These are phyloP conservation scores for roundworm (Caenorhabditis elegans) DNA, from an alignment of 1,140 invertebrate species.

Conservation along the genomic window DNA sequence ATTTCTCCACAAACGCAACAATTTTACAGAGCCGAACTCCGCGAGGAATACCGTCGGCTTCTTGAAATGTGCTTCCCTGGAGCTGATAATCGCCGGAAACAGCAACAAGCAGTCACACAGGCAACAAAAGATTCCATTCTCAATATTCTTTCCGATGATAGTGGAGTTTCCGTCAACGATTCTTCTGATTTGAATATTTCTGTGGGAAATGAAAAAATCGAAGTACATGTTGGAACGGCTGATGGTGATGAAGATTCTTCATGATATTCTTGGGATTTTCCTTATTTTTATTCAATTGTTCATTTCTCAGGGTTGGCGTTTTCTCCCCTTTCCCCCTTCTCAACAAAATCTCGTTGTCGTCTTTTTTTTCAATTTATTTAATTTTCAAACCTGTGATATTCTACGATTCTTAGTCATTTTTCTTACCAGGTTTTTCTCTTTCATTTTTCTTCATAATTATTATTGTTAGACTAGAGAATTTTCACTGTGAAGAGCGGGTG, in stretches of 20 bases:
- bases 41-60: not conserved
- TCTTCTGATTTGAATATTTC: conserved; percentile 3
- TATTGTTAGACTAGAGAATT: conserved; percentile 4
- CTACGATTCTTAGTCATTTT: not conserved
- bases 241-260: not conserved
- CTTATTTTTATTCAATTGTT: not conserved
- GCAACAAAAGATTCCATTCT: not conserved
- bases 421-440: not conserved
- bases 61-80: conserved; percentile 12
- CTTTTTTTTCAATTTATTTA: not conserved
- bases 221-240: not conserved
- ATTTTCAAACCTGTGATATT: conserved; percentile 8
- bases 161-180: conserved; percentile 4
- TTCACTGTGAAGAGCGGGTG: not conserved
- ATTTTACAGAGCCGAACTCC: not conserved
- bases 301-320: conserved; percentile 4
- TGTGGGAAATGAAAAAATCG: conserved; percentile 7
- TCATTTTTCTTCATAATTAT: conserved; percentile 3
- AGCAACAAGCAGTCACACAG: not conserved
- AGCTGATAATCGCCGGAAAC: conserved; percentile 5
- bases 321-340: not conserved
- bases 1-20: no score
- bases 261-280: not conserved
- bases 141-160: conserved; percentile 11
- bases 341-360: no score